Evolutionary conservation across 1,140 invertebrate species (phyloP), one percentile per base, ranked within the genome.

Genomic region (Drosophila nikananu): DNA sequence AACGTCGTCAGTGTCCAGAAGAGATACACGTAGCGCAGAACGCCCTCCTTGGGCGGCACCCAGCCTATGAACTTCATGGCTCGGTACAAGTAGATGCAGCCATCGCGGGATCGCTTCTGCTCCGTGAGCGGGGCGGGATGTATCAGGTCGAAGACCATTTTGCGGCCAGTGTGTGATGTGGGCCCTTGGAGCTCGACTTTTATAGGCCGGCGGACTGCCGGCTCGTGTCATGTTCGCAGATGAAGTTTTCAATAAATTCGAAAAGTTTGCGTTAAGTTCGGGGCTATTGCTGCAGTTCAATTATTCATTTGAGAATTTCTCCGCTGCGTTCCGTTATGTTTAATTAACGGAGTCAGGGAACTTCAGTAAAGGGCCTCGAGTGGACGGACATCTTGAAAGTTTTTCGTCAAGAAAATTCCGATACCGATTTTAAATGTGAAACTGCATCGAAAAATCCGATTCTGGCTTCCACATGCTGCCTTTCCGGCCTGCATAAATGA

Each of bases 401-500:
- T 49, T 37, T 76, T 21, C 21, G 27, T 32, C 30, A 25, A 41
- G 35, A 23, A 57, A 42, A 37, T 58, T 58, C 12, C 63, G 60
- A 57, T 72, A 39, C 23, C 10, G 35, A 25, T 25, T 41, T 64
- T 35, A 66, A 51, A 44, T 62, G 55, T 27, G 51, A 60, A 67
- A 76, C 15, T 66, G 70, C 70, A 68, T 46, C 41, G 12, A 32
- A 8, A 19, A 23, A 6, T 27, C 7, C 48, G 37, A 5, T 41
- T 27, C 46, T 30, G 42, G 48, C 46, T 62, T 77, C 44, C 83
- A 83, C 67, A 80, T 87, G 83, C 54, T 73, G 67, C 35, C 44
- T 82, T 86, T 87, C 83, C 83, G 51, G 41, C 27, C 39, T 86
- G 84, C 80, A 86, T 86, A 83, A 86, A 87, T 80, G 58, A 87